Evolutionary conservation across 2,797 vertebrate species (phyloP).

Genomic region (Sandelia bainsii): DNA sequence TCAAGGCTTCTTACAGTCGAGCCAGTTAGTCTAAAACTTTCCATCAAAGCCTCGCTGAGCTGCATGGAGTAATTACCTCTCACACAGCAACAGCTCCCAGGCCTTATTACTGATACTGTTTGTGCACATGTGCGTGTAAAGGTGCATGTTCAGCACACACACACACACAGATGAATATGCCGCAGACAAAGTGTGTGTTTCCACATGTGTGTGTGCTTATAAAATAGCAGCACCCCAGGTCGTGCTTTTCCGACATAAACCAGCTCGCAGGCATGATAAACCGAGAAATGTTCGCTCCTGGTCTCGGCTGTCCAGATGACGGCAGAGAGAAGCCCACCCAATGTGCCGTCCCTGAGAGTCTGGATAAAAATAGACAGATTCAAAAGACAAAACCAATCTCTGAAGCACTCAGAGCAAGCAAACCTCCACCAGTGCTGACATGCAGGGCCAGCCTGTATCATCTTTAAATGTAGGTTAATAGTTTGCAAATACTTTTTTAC

Average conservation of each 20-base stretch:
- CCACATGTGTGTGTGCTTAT: constrained; percentile 47
- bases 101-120: constrained; percentile 75
- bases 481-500: constrained; percentile 4
- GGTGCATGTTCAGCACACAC: constrained; percentile 31
- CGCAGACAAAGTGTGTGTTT: constrained; percentile 41
- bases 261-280: constrained; percentile 70
- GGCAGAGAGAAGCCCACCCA: constrained; percentile 70
- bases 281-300: constrained; percentile 58
- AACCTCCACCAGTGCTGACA: not conserved
- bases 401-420: constrained; percentile 4
- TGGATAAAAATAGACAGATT: constrained; percentile 51
- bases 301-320: constrained; percentile 58
- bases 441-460: not conserved
- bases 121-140: constrained; percentile 39
- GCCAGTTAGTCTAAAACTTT: constrained; percentile 80
- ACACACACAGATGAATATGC: constrained; percentile 27
- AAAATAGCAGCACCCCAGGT: constrained; percentile 56
- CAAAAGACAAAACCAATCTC: constrained; percentile 12
- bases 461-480: not conserved
- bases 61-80: constrained; percentile 78
- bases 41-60: constrained; percentile 76
- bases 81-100: constrained; percentile 73
- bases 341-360: constrained; percentile 25
- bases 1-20: constrained; percentile 63
- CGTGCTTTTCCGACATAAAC: constrained; percentile 66